phyloP scores from a whole-genome alignment of 2,888 invertebrate species.

The Drosophila quinaria region DNA sequence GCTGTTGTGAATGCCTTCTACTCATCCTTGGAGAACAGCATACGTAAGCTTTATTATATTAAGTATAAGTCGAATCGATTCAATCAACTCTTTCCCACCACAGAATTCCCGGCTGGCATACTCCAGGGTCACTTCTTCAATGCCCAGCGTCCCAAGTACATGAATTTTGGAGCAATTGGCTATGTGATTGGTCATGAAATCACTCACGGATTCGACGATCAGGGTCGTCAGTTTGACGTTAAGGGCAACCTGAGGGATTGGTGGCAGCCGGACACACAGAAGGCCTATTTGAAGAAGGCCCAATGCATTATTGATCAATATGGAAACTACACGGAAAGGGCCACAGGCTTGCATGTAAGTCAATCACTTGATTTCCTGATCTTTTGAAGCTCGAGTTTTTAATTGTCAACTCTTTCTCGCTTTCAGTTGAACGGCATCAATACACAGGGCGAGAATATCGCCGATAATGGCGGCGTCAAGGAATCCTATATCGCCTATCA shows the following conservation, averaged over 20 bases:
- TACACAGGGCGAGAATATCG: conserved; percentile 97
- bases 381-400: background rate
- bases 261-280: conserved; percentile 95
- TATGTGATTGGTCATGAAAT: conserved; percentile 97
- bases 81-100: background rate
- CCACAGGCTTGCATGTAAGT: conserved; percentile 88
- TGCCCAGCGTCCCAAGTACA: conserved; percentile 94
- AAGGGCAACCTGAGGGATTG: conserved; percentile 96
- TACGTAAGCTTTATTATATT: conserved; percentile 89
- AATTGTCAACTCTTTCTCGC: background rate
- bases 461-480: conserved; percentile 97
- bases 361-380: background rate
- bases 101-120: conserved; percentile 97
- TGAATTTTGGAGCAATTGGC: conserved; percentile 97
- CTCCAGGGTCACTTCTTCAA: conserved; percentile 96
- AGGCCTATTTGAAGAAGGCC: conserved; percentile 93
- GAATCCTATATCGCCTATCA: conserved; percentile 95
- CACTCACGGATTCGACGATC: conserved; percentile 95
- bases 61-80: background rate
- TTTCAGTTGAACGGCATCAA: conserved; percentile 94
- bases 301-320: conserved; percentile 97
- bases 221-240: conserved; percentile 96
- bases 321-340: conserved; percentile 94
- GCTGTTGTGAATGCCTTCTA: conserved; percentile 95
- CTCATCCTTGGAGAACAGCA: conserved; percentile 94